Evolutionary conservation across 2,113 vertebrate genomes (phyloP).

Genomic region (Speoplatyrhinus poulsoni): DNA sequence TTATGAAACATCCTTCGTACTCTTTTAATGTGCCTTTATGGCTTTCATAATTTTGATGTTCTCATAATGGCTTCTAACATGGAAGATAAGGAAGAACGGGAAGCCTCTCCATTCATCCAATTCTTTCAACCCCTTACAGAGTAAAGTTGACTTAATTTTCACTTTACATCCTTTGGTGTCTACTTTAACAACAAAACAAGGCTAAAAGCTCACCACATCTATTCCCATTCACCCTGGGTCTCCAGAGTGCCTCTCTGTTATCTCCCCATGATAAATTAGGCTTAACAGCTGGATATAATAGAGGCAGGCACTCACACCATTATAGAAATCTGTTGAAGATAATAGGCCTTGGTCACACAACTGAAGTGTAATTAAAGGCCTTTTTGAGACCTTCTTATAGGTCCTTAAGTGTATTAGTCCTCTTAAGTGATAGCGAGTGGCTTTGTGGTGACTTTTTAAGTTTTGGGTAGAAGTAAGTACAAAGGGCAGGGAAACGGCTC

Average conservation of each 20-base stretch:
- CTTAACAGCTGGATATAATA: slow-evolving; percentile 9
- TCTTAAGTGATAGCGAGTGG: neutral
- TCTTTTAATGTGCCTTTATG: neutral
- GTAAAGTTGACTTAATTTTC: slow-evolving; percentile 1
- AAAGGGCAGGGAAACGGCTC: neutral
- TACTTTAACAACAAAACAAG: slow-evolving; percentile 17
- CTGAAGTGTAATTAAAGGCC: neutral
- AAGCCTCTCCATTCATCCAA: neutral
- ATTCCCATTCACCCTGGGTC: slow-evolving; percentile 9
- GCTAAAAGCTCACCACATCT: slow-evolving; percentile 8
- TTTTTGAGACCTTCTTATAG: neutral
- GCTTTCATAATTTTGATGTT: neutral
- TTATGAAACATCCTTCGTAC: neutral
- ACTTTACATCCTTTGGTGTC: slow-evolving; percentile 15
- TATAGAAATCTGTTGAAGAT: neutral
- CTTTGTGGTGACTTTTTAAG: neutral
- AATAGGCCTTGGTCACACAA: neutral
- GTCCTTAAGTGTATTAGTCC: neutral
- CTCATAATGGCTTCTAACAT: neutral
- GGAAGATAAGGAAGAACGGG: neutral
- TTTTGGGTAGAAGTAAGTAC: neutral
- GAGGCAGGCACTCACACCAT: slow-evolving; percentile 11
- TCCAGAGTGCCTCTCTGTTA: slow-evolving; percentile 17
- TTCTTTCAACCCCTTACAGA: neutral
- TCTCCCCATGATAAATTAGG: neutral